Evolutionary conservation across 1,140 invertebrate genomes (phyloP).

Genomic region (Habropoda laboriosa): DNA sequence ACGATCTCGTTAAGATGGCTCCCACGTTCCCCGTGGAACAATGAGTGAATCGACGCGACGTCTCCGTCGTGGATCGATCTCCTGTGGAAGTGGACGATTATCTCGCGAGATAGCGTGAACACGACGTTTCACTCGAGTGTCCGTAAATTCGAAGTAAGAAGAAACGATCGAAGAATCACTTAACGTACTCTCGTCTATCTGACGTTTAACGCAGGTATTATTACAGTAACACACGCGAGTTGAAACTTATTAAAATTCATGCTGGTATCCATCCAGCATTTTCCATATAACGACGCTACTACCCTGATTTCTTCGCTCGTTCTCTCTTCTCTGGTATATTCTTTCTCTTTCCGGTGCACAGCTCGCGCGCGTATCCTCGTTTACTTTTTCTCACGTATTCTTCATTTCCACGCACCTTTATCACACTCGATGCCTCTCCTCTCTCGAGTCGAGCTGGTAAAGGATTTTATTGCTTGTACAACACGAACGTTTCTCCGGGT

Average conservation of each 20-base stretch:
- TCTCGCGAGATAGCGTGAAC: not conserved
- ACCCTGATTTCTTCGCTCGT: not conserved
- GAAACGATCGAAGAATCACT: no score
- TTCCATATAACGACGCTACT: not conserved
- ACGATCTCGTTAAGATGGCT: not conserved
- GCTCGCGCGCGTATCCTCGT: not conserved
- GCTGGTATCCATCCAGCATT: not conserved
- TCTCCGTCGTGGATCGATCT: not conserved
- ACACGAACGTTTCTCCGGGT: not conserved
- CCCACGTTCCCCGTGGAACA: slow-evolving; percentile 8
- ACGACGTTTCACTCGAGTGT: not conserved
- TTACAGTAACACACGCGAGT: no score
- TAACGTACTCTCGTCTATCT: no score
- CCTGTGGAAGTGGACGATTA: not conserved
- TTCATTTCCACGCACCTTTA: no score
- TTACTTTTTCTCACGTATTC: not conserved
- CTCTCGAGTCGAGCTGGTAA: not conserved
- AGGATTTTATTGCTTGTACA: not conserved
- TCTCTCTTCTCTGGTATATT: not conserved
- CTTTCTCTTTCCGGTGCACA: not conserved
- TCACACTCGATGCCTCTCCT: not conserved
- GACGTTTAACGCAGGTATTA: not conserved
- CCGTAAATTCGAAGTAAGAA: no score
- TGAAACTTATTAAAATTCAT: not conserved
- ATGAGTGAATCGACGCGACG: not conserved